These are phyloP conservation scores for Latrodectus hesperus DNA, from an alignment of 2,888 invertebrate species.

Conservation along the genomic window DNA sequence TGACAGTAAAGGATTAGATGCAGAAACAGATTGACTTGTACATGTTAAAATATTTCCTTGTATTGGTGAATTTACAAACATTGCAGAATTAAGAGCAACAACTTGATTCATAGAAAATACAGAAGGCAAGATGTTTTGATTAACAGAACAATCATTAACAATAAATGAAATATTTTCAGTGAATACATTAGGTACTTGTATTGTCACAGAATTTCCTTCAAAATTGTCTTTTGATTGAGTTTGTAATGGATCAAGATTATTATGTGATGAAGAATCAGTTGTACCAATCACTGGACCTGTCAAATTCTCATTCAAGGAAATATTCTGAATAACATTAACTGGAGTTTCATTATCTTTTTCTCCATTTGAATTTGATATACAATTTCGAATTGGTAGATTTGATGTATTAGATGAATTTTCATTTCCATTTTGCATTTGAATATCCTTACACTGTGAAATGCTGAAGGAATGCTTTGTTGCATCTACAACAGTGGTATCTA, in stretches of 20 bases:
- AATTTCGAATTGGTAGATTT: neutral
- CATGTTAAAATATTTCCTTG: neutral
- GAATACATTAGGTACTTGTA: slow-evolving; percentile 21
- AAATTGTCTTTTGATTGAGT: neutral
- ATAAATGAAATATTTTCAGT: slow-evolving; percentile 44
- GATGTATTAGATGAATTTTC: neutral
- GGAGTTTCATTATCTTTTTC: neutral
- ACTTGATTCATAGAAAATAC: slow-evolving; percentile 49
- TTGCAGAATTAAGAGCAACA: slow-evolving; percentile 33
- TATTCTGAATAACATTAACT: neutral
- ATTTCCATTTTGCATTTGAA: neutral
- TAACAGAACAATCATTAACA: slow-evolving; percentile 26
- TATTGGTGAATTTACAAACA: slow-evolving; percentile 8
- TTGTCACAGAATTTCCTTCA: neutral
- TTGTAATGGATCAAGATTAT: neutral
- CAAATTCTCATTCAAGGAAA: neutral
- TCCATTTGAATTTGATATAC: neutral
- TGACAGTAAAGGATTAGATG: neutral
- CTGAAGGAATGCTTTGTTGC: neutral
- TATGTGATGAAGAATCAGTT: neutral
- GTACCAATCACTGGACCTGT: neutral
- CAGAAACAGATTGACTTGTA: neutral
- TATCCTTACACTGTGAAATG: neutral
- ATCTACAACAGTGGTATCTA: neutral
- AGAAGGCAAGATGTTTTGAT: slow-evolving; percentile 49